Evolutionary conservation across 2,888 invertebrate species (phyloP), one percentile per base, ranked within the genome.

Genomic region (Drosophila paucipuncta): DNA sequence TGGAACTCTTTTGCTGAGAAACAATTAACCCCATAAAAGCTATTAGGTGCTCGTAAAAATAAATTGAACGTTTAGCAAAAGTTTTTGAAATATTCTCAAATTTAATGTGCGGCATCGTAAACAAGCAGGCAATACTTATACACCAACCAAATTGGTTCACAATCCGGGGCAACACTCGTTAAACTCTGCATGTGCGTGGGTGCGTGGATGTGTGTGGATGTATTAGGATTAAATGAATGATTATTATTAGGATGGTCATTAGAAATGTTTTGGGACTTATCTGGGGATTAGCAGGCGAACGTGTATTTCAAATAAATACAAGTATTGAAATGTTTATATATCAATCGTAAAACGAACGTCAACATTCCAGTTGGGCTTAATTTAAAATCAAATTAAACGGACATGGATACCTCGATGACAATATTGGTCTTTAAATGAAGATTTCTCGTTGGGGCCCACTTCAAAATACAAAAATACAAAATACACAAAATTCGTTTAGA

Each of bases 81-180:
- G 57, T 57, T 73, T 63, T 66, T 49, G 22, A 70, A 77, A 77
- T 69, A 73, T 80, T 77, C 81, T 78, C 22, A 77, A 80, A 73
- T 78, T 73, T 70, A 82, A 81, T 81, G 83, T 82, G 80, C 76
- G 80, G 80, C 76, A 80, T 67, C 70, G 79, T 76, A 82, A 80
- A 82, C 82, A 80, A 79, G 73, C 68, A 72, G 2, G 31, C 31
- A 68, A 68, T 76, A 76, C 77, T 80, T 80, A 72, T 72, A 80
- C 71, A 76, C 55, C 63, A 80, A 22, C 76, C 67, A 76, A 78
- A 76, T 78, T 63, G 78, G 68, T 68, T 55, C 57, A 68, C 72
- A 78, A 78, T 80, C 78, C 37, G 37, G 37, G 37, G 18, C 68
- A 72, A 66, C 43, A 58, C 43, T 78, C 80, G 76, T 78, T 68